phyloP scores from a whole-genome alignment of 2,888 invertebrate genomes.

The Adela reaumurella region DNA sequence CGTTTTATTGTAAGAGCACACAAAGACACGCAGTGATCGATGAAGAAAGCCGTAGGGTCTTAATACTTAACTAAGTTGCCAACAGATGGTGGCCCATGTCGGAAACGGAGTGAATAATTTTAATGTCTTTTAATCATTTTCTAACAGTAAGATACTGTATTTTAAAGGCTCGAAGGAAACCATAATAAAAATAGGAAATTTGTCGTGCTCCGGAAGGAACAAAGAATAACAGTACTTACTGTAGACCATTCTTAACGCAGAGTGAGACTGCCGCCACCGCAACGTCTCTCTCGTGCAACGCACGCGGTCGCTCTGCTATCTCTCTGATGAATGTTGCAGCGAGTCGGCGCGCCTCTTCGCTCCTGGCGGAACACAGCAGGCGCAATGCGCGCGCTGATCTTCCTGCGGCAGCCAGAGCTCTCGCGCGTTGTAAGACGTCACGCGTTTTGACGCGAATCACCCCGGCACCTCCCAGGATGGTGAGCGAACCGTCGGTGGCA shows the following conservation, averaged over 20 bases:
- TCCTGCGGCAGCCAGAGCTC: slow-evolving; percentile 57
- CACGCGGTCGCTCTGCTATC: slow-evolving; percentile 31
- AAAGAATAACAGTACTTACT: slow-evolving; percentile 19
- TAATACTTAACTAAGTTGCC: too few relatives aligned
- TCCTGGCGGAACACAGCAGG: slow-evolving; percentile 28
- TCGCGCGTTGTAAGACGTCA: slow-evolving; percentile 51
- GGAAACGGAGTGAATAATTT: too few relatives aligned
- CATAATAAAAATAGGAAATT: too few relatives aligned
- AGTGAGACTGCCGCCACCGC: slow-evolving; percentile 35
- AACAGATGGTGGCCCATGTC: too few relatives aligned
- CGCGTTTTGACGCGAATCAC: slow-evolving; percentile 62
- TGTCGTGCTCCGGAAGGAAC: too few relatives aligned
- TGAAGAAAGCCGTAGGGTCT: too few relatives aligned
- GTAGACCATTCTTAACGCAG: slow-evolving; percentile 33
- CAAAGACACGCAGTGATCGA: too few relatives aligned
- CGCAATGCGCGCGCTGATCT: slow-evolving; percentile 46
- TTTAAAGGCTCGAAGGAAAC: too few relatives aligned
- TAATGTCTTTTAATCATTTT: too few relatives aligned
- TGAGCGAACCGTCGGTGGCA: slow-evolving; percentile 51
- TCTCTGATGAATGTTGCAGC: slow-evolving; percentile 25
- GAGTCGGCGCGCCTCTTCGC: slow-evolving; percentile 23
- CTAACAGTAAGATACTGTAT: too few relatives aligned
- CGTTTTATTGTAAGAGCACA: too few relatives aligned
- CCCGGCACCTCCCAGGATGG: slow-evolving; percentile 58
- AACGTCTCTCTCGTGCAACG: slow-evolving; percentile 29